Conservation (phyloP, 2,888 invertebrate species). For the Ephialtes manifestator region DNA sequence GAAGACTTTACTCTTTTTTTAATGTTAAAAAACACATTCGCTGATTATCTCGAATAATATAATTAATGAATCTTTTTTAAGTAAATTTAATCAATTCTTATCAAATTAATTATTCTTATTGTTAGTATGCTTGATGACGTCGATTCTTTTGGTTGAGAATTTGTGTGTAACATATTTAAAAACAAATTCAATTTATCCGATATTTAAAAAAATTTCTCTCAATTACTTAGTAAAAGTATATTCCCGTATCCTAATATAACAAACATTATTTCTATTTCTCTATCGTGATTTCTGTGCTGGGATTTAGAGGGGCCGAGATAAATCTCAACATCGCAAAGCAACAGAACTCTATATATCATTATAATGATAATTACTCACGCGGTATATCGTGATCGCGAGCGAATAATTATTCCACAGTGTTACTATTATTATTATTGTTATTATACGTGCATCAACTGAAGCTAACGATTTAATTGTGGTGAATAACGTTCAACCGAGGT, state of each 20-base stretch:
- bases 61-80: no score
- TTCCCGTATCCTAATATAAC: background rate
- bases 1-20: no score
- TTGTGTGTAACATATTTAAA: no score
- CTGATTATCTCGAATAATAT: no score
- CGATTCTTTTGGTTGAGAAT: no score
- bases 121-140: no score
- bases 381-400: constrained; percentile 51
- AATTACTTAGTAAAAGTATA: background rate
- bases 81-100: no score
- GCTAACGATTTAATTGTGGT: constrained; percentile 51
- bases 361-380: constrained; percentile 68
- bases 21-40: no score
- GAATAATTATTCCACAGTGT: constrained; percentile 38
- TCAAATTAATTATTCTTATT: no score
- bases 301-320: constrained; percentile 3
- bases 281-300: constrained; percentile 38
- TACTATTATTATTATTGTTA: constrained; percentile 36
- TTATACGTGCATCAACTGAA: constrained; percentile 19
- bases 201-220: background rate
- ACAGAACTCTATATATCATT: constrained; percentile 52
- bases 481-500: background rate
- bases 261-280: constrained; percentile 2
- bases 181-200: no score
- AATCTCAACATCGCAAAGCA: constrained; percentile 36